These are phyloP conservation scores for Tetraneura akinire DNA, from an alignment of 1,140 invertebrate genomes.

Conservation along the genomic window DNA sequence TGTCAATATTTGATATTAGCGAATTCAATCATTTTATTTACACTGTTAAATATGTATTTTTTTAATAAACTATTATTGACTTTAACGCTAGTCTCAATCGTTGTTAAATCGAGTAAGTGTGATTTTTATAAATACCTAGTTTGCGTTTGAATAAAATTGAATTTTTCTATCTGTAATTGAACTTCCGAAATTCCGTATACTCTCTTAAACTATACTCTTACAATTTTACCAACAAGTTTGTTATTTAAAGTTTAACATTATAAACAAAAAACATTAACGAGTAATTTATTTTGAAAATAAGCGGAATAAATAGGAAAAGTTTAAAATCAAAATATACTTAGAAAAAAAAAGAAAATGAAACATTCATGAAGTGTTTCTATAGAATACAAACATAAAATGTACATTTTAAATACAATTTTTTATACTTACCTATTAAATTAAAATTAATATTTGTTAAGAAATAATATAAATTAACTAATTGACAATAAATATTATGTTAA, in stretches of 20 bases:
- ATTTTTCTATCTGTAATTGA: not conserved
- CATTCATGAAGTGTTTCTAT: too few species aligned
- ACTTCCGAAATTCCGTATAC: not conserved
- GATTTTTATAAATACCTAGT: not conserved
- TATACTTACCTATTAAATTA: too few species aligned
- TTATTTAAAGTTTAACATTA: not conserved
- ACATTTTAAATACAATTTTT: too few species aligned
- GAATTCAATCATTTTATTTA: not conserved
- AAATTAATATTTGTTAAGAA: too few species aligned
- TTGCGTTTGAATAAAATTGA: not conserved
- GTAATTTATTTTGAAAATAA: not conserved
- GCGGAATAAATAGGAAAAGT: too few species aligned
- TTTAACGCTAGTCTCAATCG: not conserved
- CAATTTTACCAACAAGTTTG: not conserved
- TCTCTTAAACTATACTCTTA: not conserved
- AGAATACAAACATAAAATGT: too few species aligned
- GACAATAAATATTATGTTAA: too few species aligned
- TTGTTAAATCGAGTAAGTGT: slow-evolving; percentile 7
- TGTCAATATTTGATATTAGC: too few species aligned
- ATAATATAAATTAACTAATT: too few species aligned
- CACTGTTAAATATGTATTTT: not conserved
- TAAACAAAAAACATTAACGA: not conserved
- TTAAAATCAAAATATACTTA: too few species aligned
- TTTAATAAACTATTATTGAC: not conserved
- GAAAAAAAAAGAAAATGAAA: too few species aligned